Percentiles rank a stretch among this genome's conserved stretches.
These are phyloP conservation scores for Botia almorhae DNA, from an alignment of 2,797 vertebrate species.

Conservation along the genomic window DNA sequence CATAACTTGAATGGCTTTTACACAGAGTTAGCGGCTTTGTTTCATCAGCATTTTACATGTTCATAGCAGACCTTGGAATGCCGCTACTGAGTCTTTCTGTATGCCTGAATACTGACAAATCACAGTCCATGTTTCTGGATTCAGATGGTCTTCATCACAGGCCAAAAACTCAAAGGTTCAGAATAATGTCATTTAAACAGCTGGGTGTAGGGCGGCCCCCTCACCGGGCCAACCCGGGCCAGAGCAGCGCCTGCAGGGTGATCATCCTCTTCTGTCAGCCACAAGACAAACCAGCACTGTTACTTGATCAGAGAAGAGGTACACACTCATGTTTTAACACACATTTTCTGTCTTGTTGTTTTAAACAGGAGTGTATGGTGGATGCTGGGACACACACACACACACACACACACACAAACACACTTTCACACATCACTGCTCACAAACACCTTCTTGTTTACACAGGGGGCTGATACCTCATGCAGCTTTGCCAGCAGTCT, in stretches of 20 bases:
- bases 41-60: slow-evolving; percentile 35
- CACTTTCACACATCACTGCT: slow-evolving; percentile 12
- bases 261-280: slow-evolving; percentile 18
- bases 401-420: slow-evolving; percentile 20
- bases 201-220: slow-evolving; percentile 26
- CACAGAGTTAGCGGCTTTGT: slow-evolving; percentile 37
- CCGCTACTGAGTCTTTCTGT: too few species aligned
- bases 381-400: slow-evolving; percentile 10
- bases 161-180: neutral
- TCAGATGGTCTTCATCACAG: neutral
- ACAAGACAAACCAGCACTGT: slow-evolving; percentile 38
- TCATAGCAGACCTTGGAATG: neutral
- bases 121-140: neutral
- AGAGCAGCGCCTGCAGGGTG: slow-evolving; percentile 23
- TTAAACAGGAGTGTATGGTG: slow-evolving; percentile 19
- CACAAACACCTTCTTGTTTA: slow-evolving; percentile 36
- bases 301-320: slow-evolving; percentile 18
- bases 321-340: neutral
- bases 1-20: neutral
- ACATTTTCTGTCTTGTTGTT: neutral
- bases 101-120: slow-evolving; percentile 1
- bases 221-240: slow-evolving; percentile 22
- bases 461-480: slow-evolving; percentile 27
- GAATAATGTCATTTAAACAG: slow-evolving; percentile 51
- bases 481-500: slow-evolving; percentile 22